A percentile compares a stretch with the other conserved stretches of the same genome.
These are phyloP conservation scores for Sisyra terminalis DNA, from an alignment of 2,888 invertebrate genomes.

Conservation along the genomic window DNA sequence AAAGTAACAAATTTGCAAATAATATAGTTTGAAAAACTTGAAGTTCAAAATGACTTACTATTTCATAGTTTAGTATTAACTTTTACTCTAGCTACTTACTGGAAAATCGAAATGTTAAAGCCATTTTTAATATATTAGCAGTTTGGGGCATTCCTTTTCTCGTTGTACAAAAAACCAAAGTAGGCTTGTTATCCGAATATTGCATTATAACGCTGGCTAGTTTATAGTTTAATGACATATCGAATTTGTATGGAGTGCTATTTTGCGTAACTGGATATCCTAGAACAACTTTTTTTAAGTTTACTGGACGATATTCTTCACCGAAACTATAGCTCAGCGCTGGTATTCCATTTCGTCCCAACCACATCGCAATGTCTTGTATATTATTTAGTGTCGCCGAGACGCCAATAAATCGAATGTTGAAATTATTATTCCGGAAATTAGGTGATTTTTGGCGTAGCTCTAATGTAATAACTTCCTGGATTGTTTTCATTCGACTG, in stretches of 20 bases:
- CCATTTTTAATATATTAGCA: slow-evolving; percentile 47
- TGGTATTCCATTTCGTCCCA: slow-evolving; percentile 31
- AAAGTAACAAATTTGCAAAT: too few species aligned
- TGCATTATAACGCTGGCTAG: slow-evolving; percentile 47
- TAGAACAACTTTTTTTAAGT: slow-evolving; percentile 51
- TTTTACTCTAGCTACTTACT: too few species aligned
- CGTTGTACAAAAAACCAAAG: slow-evolving; percentile 62
- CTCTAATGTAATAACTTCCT: slow-evolving; percentile 16
- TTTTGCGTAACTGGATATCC: slow-evolving; percentile 44
- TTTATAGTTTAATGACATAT: slow-evolving; percentile 60
- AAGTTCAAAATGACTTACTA: too few species aligned
- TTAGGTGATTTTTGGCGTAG: slow-evolving; percentile 4
- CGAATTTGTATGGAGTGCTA: slow-evolving; percentile 52
- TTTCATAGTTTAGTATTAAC: too few species aligned
- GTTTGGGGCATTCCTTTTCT: slow-evolving; percentile 37
- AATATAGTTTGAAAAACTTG: too few species aligned
- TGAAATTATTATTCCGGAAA: background rate
- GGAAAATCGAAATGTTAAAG: slow-evolving; percentile 26
- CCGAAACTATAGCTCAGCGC: slow-evolving; percentile 43
- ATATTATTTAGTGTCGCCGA: slow-evolving; percentile 69
- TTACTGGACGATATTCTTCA: slow-evolving; percentile 57
- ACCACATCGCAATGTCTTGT: slow-evolving; percentile 57
- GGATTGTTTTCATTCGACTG: slow-evolving; percentile 60
- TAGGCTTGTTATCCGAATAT: slow-evolving; percentile 56
- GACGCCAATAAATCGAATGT: slow-evolving; percentile 52